Conservation (phyloP, 2,797 vertebrate species). For the Enteromius mattozi region DNA sequence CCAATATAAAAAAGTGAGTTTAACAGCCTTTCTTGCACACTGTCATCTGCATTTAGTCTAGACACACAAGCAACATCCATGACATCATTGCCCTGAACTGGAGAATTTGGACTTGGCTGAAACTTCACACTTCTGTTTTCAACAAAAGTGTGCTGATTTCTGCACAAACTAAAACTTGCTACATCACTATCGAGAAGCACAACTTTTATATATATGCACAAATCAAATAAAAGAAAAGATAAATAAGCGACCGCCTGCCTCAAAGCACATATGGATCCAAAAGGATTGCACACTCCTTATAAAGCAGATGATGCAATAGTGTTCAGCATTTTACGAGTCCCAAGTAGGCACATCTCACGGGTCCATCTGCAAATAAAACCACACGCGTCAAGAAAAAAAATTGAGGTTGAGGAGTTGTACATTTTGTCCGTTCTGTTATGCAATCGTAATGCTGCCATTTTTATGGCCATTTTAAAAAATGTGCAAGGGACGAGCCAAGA, state of each 20-base stretch:
- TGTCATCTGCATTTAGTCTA: slow-evolving; percentile 65
- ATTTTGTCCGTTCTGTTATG: slow-evolving; percentile 17
- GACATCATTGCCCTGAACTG: slow-evolving; percentile 73
- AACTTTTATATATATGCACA: background rate
- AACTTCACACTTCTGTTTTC: slow-evolving; percentile 57
- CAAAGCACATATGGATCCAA: slow-evolving; percentile 31
- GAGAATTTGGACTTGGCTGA: slow-evolving; percentile 56
- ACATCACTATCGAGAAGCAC: background rate
- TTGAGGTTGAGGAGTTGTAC: background rate
- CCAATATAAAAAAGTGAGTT: slow-evolving; percentile 59
- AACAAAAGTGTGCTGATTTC: slow-evolving; percentile 62
- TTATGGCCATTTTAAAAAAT: slow-evolving; percentile 20
- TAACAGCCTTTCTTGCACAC: slow-evolving; percentile 60
- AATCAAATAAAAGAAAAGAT: background rate
- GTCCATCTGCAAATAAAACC: slow-evolving; percentile 40
- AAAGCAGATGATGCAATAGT: slow-evolving; percentile 58
- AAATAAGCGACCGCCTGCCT: slow-evolving; percentile 13
- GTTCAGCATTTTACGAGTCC: slow-evolving; percentile 46
- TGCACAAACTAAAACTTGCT: slow-evolving; percentile 27
- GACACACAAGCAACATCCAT: slow-evolving; percentile 68
- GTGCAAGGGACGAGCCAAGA: background rate
- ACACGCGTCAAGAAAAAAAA: slow-evolving; percentile 16
- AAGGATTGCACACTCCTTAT: slow-evolving; percentile 27
- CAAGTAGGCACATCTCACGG: slow-evolving; percentile 41
- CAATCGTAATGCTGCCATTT: slow-evolving; percentile 22